phyloP scores from a whole-genome alignment of 2,888 invertebrate species.

The Ophion costatus region DNA sequence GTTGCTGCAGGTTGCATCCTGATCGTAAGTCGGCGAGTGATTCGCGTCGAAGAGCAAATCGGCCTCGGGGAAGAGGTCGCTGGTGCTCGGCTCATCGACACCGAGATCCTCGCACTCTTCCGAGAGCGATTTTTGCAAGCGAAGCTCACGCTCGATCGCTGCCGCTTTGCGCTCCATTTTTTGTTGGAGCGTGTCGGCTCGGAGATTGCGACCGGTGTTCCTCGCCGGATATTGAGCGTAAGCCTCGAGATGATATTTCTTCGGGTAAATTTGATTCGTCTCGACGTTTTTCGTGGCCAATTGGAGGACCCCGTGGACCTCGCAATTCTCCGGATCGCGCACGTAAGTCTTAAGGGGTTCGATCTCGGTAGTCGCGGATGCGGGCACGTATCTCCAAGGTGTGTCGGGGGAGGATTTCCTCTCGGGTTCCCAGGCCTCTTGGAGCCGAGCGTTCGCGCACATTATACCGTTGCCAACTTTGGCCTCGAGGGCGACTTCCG shows the following conservation, averaged over 20 bases:
- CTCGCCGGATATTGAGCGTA: constrained; percentile 77
- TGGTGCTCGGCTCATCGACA: constrained; percentile 92
- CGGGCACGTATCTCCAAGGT: constrained; percentile 81
- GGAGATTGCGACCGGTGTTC: constrained; percentile 64
- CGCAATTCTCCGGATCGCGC: constrained; percentile 75
- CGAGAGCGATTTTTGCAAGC: constrained; percentile 89
- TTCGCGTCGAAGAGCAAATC: constrained; percentile 90
- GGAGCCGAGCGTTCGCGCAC: constrained; percentile 80
- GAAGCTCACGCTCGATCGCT: constrained; percentile 85
- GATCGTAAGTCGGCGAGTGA: constrained; percentile 88
- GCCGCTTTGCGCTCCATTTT: constrained; percentile 84
- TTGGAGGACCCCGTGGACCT: constrained; percentile 79
- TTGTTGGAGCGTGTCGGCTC: constrained; percentile 78
- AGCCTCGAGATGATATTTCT: constrained; percentile 80
- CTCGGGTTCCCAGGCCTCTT: constrained; percentile 82
- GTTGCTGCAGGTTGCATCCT: constrained; percentile 83
- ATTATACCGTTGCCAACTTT: constrained; percentile 81
- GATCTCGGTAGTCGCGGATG: constrained; percentile 71
- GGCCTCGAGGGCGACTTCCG: constrained; percentile 69
- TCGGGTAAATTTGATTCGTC: constrained; percentile 76
- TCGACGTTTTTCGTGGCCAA: constrained; percentile 80
- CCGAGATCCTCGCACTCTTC: constrained; percentile 92
- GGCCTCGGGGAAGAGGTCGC: constrained; percentile 91
- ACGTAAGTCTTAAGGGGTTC: constrained; percentile 77
- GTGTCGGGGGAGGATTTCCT: constrained; percentile 81